Conservation (phyloP, 2,888 invertebrate genomes). For the Diploptera punctata region DNA sequence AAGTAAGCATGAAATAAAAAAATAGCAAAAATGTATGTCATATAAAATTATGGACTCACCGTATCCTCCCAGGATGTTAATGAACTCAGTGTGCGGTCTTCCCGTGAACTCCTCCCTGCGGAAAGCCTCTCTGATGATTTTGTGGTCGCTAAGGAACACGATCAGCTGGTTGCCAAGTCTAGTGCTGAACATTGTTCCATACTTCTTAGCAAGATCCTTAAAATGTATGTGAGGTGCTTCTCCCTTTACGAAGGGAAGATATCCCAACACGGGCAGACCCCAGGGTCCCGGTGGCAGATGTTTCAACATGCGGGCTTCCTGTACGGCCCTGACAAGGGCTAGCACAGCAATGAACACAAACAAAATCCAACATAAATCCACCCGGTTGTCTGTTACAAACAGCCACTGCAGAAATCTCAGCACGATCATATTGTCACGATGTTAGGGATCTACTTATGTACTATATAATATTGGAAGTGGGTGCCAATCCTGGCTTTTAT, state of each 20-base stretch:
- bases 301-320: conserved; percentile 40
- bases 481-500: conserved; percentile 54
- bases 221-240: conserved; percentile 79
- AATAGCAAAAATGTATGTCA: too few species aligned
- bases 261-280: conserved; percentile 81
- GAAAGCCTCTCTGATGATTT: conserved; percentile 85
- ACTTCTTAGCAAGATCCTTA: conserved; percentile 75
- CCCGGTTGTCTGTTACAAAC: background rate
- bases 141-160: conserved; percentile 86
- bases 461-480: too few species aligned
- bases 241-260: conserved; percentile 78
- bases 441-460: too few species aligned
- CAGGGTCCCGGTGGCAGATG: conserved; percentile 77
- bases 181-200: conserved; percentile 83
- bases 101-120: conserved; percentile 87
- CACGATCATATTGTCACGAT: too few species aligned
- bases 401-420: background rate
- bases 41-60: conserved; percentile 68
- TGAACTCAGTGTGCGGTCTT: conserved; percentile 85
- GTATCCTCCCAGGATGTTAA: conserved; percentile 85
- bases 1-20: too few species aligned
- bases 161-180: conserved; percentile 82
- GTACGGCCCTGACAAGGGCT: conserved; percentile 34
- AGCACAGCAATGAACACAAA: conserved; percentile 43
- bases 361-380: background rate